Evolutionary conservation across 2,113 vertebrate species (phyloP), one percentile per base, ranked within the genome.

Genomic region (Pygathrix nemaeus): DNA sequence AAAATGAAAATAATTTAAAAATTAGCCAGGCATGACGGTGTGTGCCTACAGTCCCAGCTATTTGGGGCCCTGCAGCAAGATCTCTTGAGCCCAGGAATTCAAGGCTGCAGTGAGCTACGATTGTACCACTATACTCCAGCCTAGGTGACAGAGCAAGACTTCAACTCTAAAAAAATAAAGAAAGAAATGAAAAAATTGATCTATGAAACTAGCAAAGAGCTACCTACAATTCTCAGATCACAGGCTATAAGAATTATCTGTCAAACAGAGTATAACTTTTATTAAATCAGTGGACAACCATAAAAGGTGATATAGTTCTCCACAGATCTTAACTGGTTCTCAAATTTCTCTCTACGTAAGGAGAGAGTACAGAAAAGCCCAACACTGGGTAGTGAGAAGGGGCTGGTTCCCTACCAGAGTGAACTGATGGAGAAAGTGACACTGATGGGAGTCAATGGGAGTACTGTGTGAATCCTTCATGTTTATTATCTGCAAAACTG

Each of bases 181-280:
- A 61, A 61, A 61, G 30, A 64, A 64, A 61, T 61, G 30, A 64
- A 64, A 30, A 64, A 64, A 64, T 64, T 14, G 61, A 64, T 64
- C 32, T 79, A 38, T 75, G 48, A 87, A 95, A 90, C 32, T 32
- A 81, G n/a, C 32, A 78, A 96, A 82, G 66, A 91, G 8, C n/a
- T 48, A 88, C 84, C n/a, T 48, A 88, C 84, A 52, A 83, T 64
- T 88, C 88, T 88, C 66, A 95, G 80, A 83, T 66, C 2, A 43
- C 43, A 85, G 30, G 72, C 45, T 66, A 4, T 66, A 38, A 93
- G 70, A 80, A 87, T 55, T 52, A 40, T 55, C 79, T 79, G 13
- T 40, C 57, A 35, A 38, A 82, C 72, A 76, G 23, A 57, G 45
- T 59, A 73, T 50, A 87, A 72, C 14, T 25, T 92, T 48, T n/a